Conservation (phyloP, 2,888 invertebrate species). For the Platycheirus rosarum region DNA sequence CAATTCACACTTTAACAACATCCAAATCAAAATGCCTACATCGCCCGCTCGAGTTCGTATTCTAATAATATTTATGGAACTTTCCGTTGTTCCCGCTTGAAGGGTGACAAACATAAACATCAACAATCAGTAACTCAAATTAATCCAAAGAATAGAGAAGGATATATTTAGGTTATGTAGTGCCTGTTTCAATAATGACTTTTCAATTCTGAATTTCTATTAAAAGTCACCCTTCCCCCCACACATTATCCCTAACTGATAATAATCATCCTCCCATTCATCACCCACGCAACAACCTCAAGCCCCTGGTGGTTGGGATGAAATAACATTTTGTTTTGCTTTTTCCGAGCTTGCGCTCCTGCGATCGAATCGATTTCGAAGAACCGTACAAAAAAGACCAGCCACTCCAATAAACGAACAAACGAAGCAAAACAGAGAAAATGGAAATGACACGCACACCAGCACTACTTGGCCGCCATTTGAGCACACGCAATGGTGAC, state of each 20-base stretch:
- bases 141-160: neutral
- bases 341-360: constrained; percentile 65
- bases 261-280: constrained; percentile 13
- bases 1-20: constrained; percentile 23
- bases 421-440: constrained; percentile 71
- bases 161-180: constrained; percentile 33
- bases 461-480: neutral
- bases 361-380: too few species aligned
- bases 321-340: constrained; percentile 41
- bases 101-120: neutral
- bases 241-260: constrained; percentile 2
- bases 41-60: constrained; percentile 1
- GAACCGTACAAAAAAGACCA: constrained; percentile 11
- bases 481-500: constrained; percentile 1
- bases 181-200: constrained; percentile 66
- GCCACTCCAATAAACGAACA: constrained; percentile 53
- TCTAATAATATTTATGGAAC: constrained; percentile 11
- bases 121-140: neutral
- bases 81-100: neutral
- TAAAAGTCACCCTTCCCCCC: constrained; percentile 34
- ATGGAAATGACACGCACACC: constrained; percentile 36
- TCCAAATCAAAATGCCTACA: constrained; percentile 43
- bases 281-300: constrained; percentile 20
- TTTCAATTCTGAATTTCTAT: constrained; percentile 59
- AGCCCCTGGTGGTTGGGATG: neutral